Base-by-base conservation (phyloP, 92 coral and sea anemone genomes). In the Palythoa heliodiscus region DNA sequence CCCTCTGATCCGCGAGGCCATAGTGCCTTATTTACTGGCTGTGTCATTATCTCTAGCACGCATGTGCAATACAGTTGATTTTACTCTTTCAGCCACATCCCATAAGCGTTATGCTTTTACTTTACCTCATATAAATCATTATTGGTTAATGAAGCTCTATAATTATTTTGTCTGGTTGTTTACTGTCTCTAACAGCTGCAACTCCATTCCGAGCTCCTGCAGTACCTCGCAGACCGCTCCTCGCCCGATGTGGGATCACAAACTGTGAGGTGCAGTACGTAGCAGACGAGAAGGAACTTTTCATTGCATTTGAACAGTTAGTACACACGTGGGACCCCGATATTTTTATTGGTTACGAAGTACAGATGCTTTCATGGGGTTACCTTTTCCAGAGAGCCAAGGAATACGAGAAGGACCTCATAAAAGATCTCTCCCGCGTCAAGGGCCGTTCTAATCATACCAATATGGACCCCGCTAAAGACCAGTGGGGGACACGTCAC, bases 311-410 rank as follows among this genome's bases (percentile, higher is more conserved):
- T 39, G 76, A 94, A 20, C 72, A 67, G 40, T 89, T 96, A 17
- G 87, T 96, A 77, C 95, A 73, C 69, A 77, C 70, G 76, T 96
- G 99, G 98, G 99, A 96, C 83, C 98, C 99, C 1, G 99, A 96
- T 70, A 91, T 96, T 67, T 78, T 96, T 53, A 91, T 96, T 7
- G 99, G 99, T 20, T 96, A 91, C 55, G 98, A 96, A 61, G 90
- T 96, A 24, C 99, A 96, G 78, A 93, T 96, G 99, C 76, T 95
- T 11, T 96, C 99, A 3, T 96, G 99, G 99, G 98, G 98, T 12
- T 96, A 92, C 67, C 89, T 96, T 38, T 87, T 94, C 5, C 98
- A 96, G 76, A 93, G 99, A 68, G 98, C 98, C 13, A 87, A 90
- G 86, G 83, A 91, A 60, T 88, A 90, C 83, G 98, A 95, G 61